Evolutionary conservation across 2,113 vertebrate genomes (phyloP).

Genomic region (Heterochromis multidens): DNA sequence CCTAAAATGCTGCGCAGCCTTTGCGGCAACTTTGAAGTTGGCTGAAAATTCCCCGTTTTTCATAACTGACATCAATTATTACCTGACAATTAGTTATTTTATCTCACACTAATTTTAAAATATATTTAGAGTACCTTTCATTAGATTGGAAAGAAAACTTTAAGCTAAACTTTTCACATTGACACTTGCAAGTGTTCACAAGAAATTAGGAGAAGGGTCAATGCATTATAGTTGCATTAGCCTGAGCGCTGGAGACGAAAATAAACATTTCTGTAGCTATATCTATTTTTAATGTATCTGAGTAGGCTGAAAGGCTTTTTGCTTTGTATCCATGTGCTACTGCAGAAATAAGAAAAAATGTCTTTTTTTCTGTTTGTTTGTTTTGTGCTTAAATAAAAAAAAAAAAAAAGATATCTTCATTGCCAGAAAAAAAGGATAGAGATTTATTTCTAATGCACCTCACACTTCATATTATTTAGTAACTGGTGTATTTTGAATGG

Average conservation of each 20-base stretch:
- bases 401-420: too few species aligned
- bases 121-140: neutral
- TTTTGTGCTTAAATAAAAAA: neutral
- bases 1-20: neutral
- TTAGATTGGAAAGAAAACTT: neutral
- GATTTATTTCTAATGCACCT: neutral
- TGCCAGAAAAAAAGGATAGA: neutral
- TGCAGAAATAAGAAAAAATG: neutral
- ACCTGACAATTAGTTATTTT: rapidly evolving
- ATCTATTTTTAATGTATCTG: neutral
- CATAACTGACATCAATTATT: neutral
- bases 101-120: neutral
- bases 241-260: neutral
- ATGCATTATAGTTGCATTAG: too few species aligned
- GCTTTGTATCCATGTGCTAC: neutral
- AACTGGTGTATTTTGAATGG: neutral
- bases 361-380: rapidly evolving
- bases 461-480: neutral
- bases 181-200: too few species aligned
- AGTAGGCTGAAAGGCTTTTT: neutral
- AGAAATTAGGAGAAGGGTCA: too few species aligned
- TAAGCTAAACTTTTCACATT: neutral
- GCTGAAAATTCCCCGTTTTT: neutral
- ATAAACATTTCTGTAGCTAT: neutral
- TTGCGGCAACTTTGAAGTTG: neutral